Evolutionary conservation across 2,797 vertebrate genomes (phyloP), one percentile per base, ranked within the genome.

Genomic region (Myiothlypis coronata): DNA sequence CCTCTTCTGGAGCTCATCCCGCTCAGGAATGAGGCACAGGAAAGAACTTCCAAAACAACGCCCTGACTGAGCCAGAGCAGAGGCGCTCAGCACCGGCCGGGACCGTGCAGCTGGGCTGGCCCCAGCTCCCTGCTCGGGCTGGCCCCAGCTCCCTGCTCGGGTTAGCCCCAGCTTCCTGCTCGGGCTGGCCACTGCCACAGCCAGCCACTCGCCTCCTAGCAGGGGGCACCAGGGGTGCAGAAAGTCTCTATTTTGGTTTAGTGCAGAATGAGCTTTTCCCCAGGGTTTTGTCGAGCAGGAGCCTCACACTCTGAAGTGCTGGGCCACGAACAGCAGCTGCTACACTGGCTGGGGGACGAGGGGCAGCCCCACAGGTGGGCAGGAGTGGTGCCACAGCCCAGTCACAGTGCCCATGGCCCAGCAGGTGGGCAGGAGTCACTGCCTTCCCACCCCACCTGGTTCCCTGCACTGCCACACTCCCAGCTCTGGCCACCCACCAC

Each of bases 1-100:
- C 63, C 75, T 39, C 64, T 93, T 77, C 93, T 39, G 82, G 94
- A 94, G 82, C 56, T 77, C 30, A 2, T 92, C 78, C 68, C 3
- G 4, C 78, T 89, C 55, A 92, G 96, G 96, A 95, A 96, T 93
- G 95, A 96, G 78, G 94, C 93, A 94, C 95, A 96, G 96, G 96
- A 96, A 96, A 88, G 81, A 89, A 88, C 81, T 96, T 96, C 89
- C 89, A 95, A 96, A 96, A 96, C 95, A 96, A 94, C 5, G 0
- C 35, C 15, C 12, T 3, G 5, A 1, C 63, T 52, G 75, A 43
- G 87, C 34, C 6, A 2, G 84, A 41, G 71, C 5, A 0, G 67
- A 67, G 88, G 83, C 27, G 37, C 88, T 88, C 35, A 1, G 69
- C 57, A 4, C 11, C 0, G 12, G 27, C n/a, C 0, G 1, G 59